Conservation (phyloP, 2,797 vertebrate genomes). For the Pelobates cultripes region DNA sequence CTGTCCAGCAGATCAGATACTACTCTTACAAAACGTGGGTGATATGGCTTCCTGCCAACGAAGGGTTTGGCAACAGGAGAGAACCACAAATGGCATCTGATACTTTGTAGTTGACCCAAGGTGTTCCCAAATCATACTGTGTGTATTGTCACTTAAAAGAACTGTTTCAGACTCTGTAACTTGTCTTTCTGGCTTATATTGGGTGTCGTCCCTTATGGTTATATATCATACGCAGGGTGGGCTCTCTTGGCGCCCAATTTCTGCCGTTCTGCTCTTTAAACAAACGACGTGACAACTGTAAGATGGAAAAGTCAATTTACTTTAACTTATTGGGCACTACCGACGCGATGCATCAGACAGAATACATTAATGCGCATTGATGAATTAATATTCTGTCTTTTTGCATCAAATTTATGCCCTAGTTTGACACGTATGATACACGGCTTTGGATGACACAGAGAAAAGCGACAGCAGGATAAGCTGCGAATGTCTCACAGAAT, state of each 20-base stretch:
- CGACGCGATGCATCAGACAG: slow-evolving; percentile 15
- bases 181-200: neutral
- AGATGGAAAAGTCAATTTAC: neutral
- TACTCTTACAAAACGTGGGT: no score
- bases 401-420: neutral
- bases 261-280: neutral
- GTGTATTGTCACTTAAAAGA: no score
- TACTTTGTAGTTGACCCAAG: no score
- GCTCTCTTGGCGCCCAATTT: neutral
- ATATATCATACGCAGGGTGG: neutral
- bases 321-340: slow-evolving; percentile 9
- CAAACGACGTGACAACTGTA: neutral
- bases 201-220: neutral
- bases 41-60: no score
- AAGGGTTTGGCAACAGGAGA: no score
- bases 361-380: neutral
- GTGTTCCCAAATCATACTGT: no score
- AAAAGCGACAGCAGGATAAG: neutral
- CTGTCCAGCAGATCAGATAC: no score
- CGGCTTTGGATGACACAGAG: neutral
- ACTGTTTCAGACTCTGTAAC: no score
- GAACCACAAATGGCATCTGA: no score
- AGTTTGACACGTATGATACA: neutral
- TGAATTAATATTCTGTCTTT: slow-evolving; percentile 11
- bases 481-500: neutral